These are phyloP conservation scores for Neodontobutis hainanensis DNA, from an alignment of 2,113 vertebrate genomes.

Conservation along the genomic window DNA sequence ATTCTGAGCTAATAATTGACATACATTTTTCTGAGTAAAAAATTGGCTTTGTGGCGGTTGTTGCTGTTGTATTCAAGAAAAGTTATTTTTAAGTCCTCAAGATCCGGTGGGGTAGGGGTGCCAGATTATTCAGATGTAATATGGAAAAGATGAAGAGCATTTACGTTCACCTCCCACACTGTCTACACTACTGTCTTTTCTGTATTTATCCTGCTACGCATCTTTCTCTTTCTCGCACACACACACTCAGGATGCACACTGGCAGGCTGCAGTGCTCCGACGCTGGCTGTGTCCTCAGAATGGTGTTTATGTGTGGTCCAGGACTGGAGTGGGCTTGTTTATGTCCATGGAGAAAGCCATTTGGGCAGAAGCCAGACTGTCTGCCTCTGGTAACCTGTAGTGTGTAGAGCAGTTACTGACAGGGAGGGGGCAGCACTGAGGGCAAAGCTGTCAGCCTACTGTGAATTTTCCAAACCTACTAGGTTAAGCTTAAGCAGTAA, in stretches of 20 bases:
- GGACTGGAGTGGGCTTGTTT: conserved; percentile 67
- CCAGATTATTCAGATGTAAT: conserved; percentile 67
- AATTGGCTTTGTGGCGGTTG: conserved; percentile 12
- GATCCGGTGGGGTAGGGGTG: conserved; percentile 10
- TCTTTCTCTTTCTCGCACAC: conserved; percentile 22
- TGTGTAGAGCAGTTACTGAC: conserved; percentile 22
- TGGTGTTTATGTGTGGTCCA: conserved; percentile 73
- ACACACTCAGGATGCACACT: not conserved
- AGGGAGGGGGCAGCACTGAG: conserved; percentile 55
- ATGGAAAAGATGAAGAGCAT: conserved; percentile 42
- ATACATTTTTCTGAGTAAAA: conserved; percentile 20
- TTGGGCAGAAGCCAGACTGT: conserved; percentile 68
- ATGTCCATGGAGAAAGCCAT: conserved; percentile 74
- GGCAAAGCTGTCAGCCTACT: not conserved
- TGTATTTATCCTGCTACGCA: conserved; percentile 44
- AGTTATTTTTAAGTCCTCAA: conserved; percentile 61
- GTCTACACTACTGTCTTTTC: conserved; percentile 30
- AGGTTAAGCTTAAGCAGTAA: no score
- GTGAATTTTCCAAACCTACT: no score
- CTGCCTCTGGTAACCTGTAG: conserved; percentile 42
- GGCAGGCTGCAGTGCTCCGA: conserved; percentile 29
- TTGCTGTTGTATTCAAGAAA: conserved; percentile 34
- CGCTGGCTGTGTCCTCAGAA: conserved; percentile 35
- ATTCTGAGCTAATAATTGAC: conserved; percentile 13
- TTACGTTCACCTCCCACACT: conserved; percentile 50